These are phyloP conservation scores for Ormyrus labotus DNA, from an alignment of 2,888 invertebrate genomes.

Conservation along the genomic window DNA sequence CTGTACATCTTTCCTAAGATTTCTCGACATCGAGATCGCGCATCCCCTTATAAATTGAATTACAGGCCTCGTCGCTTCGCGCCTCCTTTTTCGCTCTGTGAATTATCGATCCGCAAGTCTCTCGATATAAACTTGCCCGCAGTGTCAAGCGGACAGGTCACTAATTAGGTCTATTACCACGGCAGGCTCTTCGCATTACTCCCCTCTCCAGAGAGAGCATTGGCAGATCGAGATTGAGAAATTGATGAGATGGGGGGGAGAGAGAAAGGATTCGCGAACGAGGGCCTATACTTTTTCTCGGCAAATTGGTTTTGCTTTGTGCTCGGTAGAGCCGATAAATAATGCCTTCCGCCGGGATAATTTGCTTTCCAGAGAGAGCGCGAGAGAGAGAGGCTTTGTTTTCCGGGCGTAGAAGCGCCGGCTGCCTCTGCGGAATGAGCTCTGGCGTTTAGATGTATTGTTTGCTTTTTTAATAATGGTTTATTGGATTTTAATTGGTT, in stretches of 20 bases:
- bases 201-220: not conserved
- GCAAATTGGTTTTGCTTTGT: slow-evolving; percentile 35
- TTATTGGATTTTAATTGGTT: not conserved
- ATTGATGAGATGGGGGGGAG: slow-evolving; percentile 38
- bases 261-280: not conserved
- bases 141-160: slow-evolving; percentile 42
- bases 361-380: slow-evolving; percentile 8
- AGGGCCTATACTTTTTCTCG: not conserved
- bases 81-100: not conserved
- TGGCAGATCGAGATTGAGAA: slow-evolving; percentile 48
- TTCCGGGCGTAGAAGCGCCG: not conserved
- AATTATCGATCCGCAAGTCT: slow-evolving; percentile 31
- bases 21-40: slow-evolving; percentile 21
- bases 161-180: slow-evolving; percentile 49
- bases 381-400: not conserved
- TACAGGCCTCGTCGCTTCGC: slow-evolving; percentile 34
- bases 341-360: slow-evolving; percentile 19
- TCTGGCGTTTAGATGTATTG: not conserved
- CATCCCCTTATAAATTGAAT: slow-evolving; percentile 42
- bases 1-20: slow-evolving; percentile 24
- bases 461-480: not conserved
- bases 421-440: not conserved
- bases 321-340: slow-evolving; percentile 8
- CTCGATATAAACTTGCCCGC: not conserved
- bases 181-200: not conserved